phyloP scores from a whole-genome alignment of 2,797 vertebrate species.

The Leucoraja ocellata region DNA sequence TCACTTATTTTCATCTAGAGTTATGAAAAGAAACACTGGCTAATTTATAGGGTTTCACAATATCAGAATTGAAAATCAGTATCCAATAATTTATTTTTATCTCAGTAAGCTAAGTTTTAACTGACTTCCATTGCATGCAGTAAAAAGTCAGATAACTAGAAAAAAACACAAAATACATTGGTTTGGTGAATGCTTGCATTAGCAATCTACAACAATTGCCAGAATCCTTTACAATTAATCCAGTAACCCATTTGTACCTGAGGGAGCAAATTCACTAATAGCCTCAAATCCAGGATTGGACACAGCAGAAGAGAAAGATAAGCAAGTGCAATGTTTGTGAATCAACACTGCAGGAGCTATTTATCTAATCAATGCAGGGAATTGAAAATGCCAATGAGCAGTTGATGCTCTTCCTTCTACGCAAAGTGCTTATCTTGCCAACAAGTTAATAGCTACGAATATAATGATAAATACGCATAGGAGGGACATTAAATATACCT shows the following conservation, averaged over 20 bases:
- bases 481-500: background rate
- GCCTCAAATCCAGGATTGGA: conserved; percentile 26
- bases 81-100: background rate
- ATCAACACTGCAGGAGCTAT: conserved; percentile 27
- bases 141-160: background rate
- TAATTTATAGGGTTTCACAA: background rate
- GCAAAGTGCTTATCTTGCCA: conserved; percentile 22
- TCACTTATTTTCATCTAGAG: background rate
- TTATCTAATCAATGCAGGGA: conserved; percentile 38
- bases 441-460: conserved; percentile 26
- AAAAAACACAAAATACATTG: conserved; percentile 9
- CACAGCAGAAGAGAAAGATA: conserved; percentile 23
- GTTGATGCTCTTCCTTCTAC: conserved; percentile 27
- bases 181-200: conserved; percentile 33
- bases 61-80: background rate
- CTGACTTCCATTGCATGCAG: background rate
- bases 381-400: conserved; percentile 37
- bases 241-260: background rate
- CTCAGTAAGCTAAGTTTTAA: background rate
- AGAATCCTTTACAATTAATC: conserved; percentile 37
- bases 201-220: conserved; percentile 27
- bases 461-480: conserved; percentile 22
- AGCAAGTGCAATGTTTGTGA: conserved; percentile 16
- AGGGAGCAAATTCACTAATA: conserved; percentile 33
- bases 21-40: background rate